These are phyloP conservation scores for Gnathonemus longibarbis DNA, from an alignment of 2,113 vertebrate species.

Conservation along the genomic window DNA sequence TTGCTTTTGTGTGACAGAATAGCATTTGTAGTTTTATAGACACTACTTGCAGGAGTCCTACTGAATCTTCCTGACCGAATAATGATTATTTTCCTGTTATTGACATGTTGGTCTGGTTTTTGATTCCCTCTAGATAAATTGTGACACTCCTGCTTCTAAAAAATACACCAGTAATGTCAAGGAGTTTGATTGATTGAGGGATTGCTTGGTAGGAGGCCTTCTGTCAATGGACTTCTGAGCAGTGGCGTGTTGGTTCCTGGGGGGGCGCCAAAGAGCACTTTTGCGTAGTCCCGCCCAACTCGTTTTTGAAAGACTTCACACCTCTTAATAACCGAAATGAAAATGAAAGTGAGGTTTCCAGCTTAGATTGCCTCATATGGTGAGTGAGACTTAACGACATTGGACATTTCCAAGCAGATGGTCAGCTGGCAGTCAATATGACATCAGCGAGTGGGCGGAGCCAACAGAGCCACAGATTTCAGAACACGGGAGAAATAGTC, in stretches of 20 bases:
- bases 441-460: neutral
- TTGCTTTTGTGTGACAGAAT: neutral
- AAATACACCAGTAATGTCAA: neutral
- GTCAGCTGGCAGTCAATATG: neutral
- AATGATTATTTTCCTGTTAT: neutral
- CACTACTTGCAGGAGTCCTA: neutral
- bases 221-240: neutral
- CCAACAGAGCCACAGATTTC: neutral
- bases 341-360: neutral
- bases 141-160: neutral
- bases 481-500: neutral
- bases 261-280: neutral
- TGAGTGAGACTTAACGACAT: neutral
- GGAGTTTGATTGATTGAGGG: neutral
- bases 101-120: neutral
- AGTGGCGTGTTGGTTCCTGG: neutral
- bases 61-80: neutral
- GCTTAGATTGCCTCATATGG: neutral
- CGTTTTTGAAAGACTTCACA: neutral
- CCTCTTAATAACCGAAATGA: neutral
- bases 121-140: neutral
- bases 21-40: neutral
- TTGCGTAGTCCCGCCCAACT: neutral
- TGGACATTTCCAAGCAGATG: neutral
- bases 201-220: neutral